phyloP scores from a whole-genome alignment of 37 sponge, comb jelly and placozoan species.

The Agelas oroides region DNA sequence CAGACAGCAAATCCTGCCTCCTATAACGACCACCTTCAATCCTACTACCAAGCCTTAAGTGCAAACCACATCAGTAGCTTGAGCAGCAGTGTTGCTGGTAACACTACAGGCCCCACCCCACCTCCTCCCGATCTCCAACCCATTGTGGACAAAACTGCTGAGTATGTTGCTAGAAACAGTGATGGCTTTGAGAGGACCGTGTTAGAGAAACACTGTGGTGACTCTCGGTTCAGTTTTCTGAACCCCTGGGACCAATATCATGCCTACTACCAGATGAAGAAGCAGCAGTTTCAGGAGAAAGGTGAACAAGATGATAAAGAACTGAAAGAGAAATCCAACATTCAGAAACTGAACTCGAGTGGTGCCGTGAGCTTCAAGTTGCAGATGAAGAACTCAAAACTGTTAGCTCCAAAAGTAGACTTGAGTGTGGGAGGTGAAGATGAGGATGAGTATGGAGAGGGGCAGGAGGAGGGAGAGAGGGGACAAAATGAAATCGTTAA shows the following conservation, averaged over 20 bases:
- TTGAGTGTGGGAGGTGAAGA: slow-evolving; percentile 17
- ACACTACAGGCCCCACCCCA: slow-evolving; percentile 28
- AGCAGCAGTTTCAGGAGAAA: slow-evolving; percentile 54
- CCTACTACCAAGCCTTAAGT: slow-evolving; percentile 31
- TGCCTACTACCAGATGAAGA: slow-evolving; percentile 74
- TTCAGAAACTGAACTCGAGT: slow-evolving; percentile 60
- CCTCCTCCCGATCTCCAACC: slow-evolving; percentile 80
- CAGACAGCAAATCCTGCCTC: too few relatives aligned
- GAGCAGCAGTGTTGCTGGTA: background rate
- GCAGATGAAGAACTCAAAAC: background rate
- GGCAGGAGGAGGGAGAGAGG: slow-evolving; percentile 2
- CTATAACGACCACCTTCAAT: slow-evolving; percentile 14
- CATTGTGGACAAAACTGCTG: slow-evolving; percentile 89
- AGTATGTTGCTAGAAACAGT: slow-evolving; percentile 88
- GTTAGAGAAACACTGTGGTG: slow-evolving; percentile 60
- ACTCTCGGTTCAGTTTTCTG: slow-evolving; percentile 84
- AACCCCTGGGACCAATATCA: slow-evolving; percentile 80
- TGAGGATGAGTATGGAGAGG: slow-evolving; percentile 46
- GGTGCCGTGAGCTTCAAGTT: slow-evolving; percentile 79
- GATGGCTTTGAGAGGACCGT: slow-evolving; percentile 80
- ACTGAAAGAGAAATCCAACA: background rate
- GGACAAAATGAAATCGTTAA: background rate
- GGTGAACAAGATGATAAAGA: slow-evolving; percentile 5
- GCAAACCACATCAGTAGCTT: background rate
- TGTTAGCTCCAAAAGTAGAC: background rate